Percentiles rank a stretch among this genome's conserved stretches.
phyloP scores from a whole-genome alignment of 1,140 invertebrate genomes.

The Magallana angulata region DNA sequence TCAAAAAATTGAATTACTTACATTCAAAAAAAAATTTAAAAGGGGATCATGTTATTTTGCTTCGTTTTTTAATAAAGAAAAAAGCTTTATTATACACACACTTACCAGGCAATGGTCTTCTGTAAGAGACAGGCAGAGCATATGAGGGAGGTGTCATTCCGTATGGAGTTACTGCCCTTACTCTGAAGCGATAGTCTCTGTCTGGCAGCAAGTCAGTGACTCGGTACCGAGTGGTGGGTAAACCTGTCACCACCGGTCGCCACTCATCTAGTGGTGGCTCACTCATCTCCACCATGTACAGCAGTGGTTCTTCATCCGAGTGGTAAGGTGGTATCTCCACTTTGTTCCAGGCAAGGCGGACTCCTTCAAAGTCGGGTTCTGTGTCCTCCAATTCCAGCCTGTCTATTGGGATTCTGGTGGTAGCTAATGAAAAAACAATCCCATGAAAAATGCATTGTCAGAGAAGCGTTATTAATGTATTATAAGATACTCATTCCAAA shows the following conservation, averaged over 20 bases:
- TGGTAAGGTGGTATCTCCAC: constrained; percentile 72
- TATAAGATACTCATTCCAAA: too few relatives aligned
- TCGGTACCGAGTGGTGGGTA: constrained; percentile 71
- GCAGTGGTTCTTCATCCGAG: constrained; percentile 69
- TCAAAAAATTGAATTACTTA: too few relatives aligned
- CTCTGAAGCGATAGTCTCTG: constrained; percentile 95
- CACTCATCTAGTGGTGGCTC: constrained; percentile 71
- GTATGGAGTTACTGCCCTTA: constrained; percentile 97
- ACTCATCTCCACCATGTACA: constrained; percentile 74
- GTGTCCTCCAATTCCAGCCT: constrained; percentile 68
- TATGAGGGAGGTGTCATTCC: constrained; percentile 92
- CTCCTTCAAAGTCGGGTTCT: constrained; percentile 69
- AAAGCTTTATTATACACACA: not conserved
- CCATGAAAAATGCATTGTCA: too few relatives aligned
- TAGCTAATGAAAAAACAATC: constrained; percentile 56
- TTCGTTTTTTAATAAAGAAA: too few relatives aligned
- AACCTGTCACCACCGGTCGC: constrained; percentile 70
- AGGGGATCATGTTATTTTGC: too few relatives aligned
- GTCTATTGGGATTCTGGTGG: constrained; percentile 67
- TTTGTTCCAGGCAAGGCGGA: constrained; percentile 69
- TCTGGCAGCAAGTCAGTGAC: constrained; percentile 71
- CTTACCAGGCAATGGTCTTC: constrained; percentile 52
- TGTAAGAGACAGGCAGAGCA: constrained; percentile 62
- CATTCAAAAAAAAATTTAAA: too few relatives aligned
- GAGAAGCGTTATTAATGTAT: too few relatives aligned